These are phyloP conservation scores for Drosophila ercepeae DNA, from an alignment of 1,140 invertebrate species.

Conservation along the genomic window DNA sequence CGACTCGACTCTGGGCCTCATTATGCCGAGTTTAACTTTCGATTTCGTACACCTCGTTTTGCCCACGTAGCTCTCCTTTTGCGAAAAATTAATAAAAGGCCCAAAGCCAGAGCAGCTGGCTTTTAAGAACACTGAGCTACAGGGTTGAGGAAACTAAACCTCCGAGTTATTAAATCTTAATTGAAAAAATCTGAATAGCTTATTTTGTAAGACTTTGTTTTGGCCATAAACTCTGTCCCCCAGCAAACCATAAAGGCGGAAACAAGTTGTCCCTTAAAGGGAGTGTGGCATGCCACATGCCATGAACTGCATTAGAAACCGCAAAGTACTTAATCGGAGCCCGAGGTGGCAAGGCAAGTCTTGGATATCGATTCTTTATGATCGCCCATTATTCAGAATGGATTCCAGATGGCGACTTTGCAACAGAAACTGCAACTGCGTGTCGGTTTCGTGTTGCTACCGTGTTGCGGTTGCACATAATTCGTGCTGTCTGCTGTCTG, in stretches of 20 bases:
- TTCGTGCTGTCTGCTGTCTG: slow-evolving; percentile 53
- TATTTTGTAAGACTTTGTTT: neutral
- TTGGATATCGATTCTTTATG: slow-evolving; percentile 30
- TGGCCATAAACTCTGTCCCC: neutral
- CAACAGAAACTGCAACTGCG: slow-evolving; percentile 8
- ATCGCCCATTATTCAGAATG: slow-evolving; percentile 33
- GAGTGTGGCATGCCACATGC: slow-evolving; percentile 46
- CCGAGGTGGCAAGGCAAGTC: slow-evolving; percentile 2
- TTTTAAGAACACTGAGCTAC: neutral
- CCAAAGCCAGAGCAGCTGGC: slow-evolving; percentile 35
- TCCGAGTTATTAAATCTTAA: neutral
- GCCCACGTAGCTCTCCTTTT: slow-evolving; percentile 13
- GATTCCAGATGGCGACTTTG: neutral
- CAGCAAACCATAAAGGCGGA: no score
- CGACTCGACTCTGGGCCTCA: slow-evolving; percentile 41
- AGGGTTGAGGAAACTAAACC: neutral
- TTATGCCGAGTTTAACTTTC: slow-evolving; percentile 56
- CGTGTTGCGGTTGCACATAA: slow-evolving; percentile 45
- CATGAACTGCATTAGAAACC: slow-evolving; percentile 1
- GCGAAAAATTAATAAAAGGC: neutral
- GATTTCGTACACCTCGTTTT: slow-evolving; percentile 64
- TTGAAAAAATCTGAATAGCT: neutral
- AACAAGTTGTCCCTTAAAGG: neutral
- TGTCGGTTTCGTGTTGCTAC: slow-evolving; percentile 36
- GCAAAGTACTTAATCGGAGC: slow-evolving; percentile 35